These are phyloP conservation scores for Siniperca scherzeri DNA, from an alignment of 2,797 vertebrate genomes.

Conservation along the genomic window DNA sequence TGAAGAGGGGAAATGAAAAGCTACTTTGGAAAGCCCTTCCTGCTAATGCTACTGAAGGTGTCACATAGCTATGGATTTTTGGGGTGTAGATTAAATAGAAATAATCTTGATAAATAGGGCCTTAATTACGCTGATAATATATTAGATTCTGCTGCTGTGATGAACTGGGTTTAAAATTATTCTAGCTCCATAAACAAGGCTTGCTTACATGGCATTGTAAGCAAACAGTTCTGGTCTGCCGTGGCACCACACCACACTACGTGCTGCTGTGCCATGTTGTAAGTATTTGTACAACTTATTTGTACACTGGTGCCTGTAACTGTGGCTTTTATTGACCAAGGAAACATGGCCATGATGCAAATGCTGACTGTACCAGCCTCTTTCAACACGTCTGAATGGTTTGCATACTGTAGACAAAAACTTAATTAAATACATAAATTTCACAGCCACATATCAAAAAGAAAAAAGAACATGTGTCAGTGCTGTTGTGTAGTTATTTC, in stretches of 20 bases:
- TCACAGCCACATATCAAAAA: neutral
- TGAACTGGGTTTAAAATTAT: constrained; percentile 10
- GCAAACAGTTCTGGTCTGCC: neutral
- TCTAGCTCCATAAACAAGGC: neutral
- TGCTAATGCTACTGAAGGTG: neutral
- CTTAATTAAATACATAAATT: neutral
- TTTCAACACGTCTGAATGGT: neutral
- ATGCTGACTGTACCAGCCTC: neutral
- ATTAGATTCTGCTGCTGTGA: neutral
- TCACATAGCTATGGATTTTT: neutral
- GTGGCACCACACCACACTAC: neutral
- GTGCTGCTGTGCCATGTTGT: neutral
- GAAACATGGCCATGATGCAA: constrained; percentile 2
- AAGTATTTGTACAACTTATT: constrained; percentile 11
- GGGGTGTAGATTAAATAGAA: neutral
- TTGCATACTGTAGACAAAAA: neutral
- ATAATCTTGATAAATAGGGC: constrained; percentile 7
- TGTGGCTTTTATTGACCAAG: neutral
- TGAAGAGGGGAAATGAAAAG: constrained; percentile 27
- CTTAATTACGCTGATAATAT: constrained; percentile 9
- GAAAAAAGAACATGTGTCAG: neutral
- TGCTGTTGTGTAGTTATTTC: neutral
- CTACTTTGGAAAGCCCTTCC: neutral
- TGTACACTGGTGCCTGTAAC: constrained; percentile 14
- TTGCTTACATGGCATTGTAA: neutral